phyloP scores from a whole-genome alignment of 2,113 vertebrate species.

The Tetrax tetrax region DNA sequence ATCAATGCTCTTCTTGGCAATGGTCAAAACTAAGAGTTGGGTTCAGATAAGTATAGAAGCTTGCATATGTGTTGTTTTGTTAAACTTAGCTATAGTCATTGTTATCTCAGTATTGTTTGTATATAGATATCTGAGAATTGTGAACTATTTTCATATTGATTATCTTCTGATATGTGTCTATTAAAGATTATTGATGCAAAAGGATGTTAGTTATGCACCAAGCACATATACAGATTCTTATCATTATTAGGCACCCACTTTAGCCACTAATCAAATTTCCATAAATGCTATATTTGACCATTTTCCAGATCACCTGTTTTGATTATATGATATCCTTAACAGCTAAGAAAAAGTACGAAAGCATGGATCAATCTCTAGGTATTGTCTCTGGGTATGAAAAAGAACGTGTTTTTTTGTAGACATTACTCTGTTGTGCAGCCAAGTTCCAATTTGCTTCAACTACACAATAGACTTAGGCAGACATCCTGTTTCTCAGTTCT shows the following conservation, averaged over 20 bases:
- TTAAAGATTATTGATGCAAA: neutral
- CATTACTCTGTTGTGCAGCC: neutral
- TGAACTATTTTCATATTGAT: neutral
- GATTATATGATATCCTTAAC: neutral
- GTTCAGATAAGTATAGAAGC: neutral
- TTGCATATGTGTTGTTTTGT: neutral
- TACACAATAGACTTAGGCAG: neutral
- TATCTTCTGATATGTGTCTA: neutral
- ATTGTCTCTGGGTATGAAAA: neutral
- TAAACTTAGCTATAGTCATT: neutral
- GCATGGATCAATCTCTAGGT: neutral
- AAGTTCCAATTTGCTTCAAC: neutral
- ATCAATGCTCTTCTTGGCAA: neutral
- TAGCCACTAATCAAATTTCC: neutral
- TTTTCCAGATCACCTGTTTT: neutral
- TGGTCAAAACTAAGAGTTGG: neutral
- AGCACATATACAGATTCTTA: neutral
- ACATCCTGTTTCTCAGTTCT: rapidly evolving
- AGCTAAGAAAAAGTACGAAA: neutral
- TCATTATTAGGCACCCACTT: neutral
- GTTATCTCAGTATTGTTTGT: neutral
- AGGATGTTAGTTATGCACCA: neutral
- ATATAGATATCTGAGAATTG: neutral
- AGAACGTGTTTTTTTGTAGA: neutral
- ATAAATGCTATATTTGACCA: neutral